Percentiles rank a stretch among this genome's conserved stretches.
These are phyloP conservation scores for Talpa occidentalis DNA, from an alignment of 2,113 vertebrate genomes.

Conservation along the genomic window DNA sequence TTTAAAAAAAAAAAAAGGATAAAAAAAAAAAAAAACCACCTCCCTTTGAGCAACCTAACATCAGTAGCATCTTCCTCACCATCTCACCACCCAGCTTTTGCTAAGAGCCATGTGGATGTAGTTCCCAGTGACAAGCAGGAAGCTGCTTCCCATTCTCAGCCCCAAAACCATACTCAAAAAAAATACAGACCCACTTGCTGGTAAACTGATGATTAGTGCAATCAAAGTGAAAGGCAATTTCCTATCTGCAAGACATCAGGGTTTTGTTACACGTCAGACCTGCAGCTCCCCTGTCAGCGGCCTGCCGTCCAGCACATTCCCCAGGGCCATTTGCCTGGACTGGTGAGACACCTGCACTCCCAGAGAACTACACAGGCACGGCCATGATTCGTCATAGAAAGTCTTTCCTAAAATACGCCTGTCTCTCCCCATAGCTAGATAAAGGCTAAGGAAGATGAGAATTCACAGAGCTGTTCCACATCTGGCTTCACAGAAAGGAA, in stretches of 20 bases:
- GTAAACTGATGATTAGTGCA: background rate
- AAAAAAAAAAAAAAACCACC: background rate
- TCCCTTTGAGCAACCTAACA: background rate
- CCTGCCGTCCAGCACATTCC: background rate
- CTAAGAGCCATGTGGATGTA: background rate
- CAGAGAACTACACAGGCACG: background rate
- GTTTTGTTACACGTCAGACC: background rate
- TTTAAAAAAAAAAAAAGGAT: too few species aligned
- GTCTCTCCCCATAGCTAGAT: background rate
- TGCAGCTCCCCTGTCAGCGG: background rate
- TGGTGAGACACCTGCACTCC: background rate
- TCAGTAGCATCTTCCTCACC: background rate
- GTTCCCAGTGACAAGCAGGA: background rate
- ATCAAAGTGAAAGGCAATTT: constrained; percentile 14
- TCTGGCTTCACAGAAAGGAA: background rate
- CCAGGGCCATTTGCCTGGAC: background rate
- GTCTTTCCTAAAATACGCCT: background rate
- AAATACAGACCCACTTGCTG: background rate
- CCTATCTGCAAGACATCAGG: background rate
- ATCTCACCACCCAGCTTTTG: background rate
- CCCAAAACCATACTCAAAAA: background rate
- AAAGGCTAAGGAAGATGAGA: background rate
- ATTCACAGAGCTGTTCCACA: background rate
- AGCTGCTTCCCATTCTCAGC: background rate
- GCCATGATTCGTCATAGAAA: background rate